Evolutionary conservation across 2,888 invertebrate species (phyloP).

Genomic region (Azorinus chamasolen): DNA sequence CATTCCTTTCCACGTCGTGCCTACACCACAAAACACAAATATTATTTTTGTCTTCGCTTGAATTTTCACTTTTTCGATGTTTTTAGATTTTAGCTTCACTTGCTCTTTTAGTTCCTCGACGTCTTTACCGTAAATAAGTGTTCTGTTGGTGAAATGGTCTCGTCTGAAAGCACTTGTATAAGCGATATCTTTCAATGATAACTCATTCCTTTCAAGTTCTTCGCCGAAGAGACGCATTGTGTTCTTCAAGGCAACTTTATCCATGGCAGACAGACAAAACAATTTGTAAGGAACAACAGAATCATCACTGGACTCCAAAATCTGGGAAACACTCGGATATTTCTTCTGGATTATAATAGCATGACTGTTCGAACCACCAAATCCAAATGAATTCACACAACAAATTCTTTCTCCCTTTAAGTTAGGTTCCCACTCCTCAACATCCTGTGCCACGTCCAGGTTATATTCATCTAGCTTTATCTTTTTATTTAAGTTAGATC

Average conservation of each 20-base stretch:
- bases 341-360: slow-evolving; percentile 50
- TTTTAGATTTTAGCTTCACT: slow-evolving; percentile 23
- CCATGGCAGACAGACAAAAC: slow-evolving; percentile 3
- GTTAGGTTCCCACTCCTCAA: slow-evolving; percentile 33
- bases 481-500: slow-evolving; percentile 34
- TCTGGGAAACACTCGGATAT: neutral
- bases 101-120: slow-evolving; percentile 23
- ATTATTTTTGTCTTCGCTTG: slow-evolving; percentile 32
- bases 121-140: slow-evolving; percentile 13
- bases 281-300: neutral
- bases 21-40: slow-evolving; percentile 74
- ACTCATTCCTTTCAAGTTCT: slow-evolving; percentile 4
- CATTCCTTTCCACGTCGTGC: slow-evolving; percentile 70
- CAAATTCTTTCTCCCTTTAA: slow-evolving; percentile 29
- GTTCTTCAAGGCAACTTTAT: neutral
- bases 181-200: too few species aligned
- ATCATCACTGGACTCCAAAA: neutral
- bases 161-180: too few species aligned
- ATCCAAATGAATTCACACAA: slow-evolving; percentile 71
- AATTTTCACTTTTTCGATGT: neutral
- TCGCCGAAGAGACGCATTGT: neutral
- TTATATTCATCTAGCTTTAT: slow-evolving; percentile 41
- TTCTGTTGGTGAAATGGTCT: too few species aligned
- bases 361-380: slow-evolving; percentile 73
- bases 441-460: slow-evolving; percentile 63